Base-by-base conservation (phyloP, 1,140 invertebrate species). In the Stegodyphus mimosarum region DNA sequence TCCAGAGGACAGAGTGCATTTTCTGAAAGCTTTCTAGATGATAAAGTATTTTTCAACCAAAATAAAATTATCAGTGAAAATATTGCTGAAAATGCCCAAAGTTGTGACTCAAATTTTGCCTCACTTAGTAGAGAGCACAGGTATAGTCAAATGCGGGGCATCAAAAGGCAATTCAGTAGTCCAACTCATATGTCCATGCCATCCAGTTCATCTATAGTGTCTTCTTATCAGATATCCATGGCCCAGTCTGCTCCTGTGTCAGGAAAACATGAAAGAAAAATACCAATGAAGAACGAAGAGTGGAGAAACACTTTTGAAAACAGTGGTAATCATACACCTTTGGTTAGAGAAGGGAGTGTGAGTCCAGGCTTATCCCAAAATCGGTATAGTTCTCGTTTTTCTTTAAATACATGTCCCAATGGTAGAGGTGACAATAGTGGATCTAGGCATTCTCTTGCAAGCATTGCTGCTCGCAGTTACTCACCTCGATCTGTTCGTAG, bases 401-500 rank as follows among this genome's bases (percentile, higher is more conserved):
- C 87, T 50, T 67, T 87, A 64, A 85, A 85, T 53, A 76, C 66
- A 18, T 64, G 67, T 53, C 64, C 53, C 7, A 77, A 50, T 83
- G 79, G 66, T n/a, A 76, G 81, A 77, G 60, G 70, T 48, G 86
- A 87, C 6, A 74, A 33, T 67, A 74, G 53, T 76, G 81, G 86
- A 53, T 87, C 86, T 60, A 17, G 86, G 51, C 79, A 87, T 73
- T 87, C 86, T 51, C 67, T 87, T 7, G 86, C 86, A 9, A 87
- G 72, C 63, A 83, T 83, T 79, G 76, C 86, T 73, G 66, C 81
- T 48, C 71, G 86, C 7, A 79, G 73, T 60, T 87, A 76, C 79
- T 87, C 86, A 63, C 86, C 86, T 18, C 48, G 86, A 60, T 87
- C 86, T 66, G 88, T 89, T 64, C 86, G 88, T 55, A 80, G 96